Percentiles rank a stretch among this genome's conserved stretches.
These are phyloP conservation scores for Cassiopea andromeda DNA, from an alignment of 30 jellyfish, hydroid and myxozoan genomes.

Conservation along the genomic window DNA sequence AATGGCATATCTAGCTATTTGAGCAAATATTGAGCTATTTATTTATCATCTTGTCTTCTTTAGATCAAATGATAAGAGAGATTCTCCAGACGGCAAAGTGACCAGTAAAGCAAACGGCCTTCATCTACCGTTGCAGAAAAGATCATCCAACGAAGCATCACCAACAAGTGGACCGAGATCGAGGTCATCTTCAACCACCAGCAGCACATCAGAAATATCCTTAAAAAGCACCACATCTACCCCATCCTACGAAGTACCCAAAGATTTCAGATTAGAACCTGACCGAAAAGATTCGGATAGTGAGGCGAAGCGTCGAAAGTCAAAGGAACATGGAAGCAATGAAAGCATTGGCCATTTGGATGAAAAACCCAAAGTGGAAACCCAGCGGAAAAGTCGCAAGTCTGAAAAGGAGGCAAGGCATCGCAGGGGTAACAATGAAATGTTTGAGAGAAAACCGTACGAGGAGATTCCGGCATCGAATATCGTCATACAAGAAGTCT, in stretches of 20 bases:
- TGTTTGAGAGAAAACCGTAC: conserved; percentile 50
- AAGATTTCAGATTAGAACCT: conserved; percentile 43
- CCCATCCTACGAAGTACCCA: conserved; percentile 65
- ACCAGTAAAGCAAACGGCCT: conserved; percentile 46
- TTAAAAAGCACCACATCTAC: conserved; percentile 61
- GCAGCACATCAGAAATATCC: conserved; percentile 69
- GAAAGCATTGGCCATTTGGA: conserved; percentile 56
- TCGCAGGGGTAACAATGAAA: conserved; percentile 53
- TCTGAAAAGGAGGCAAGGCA: conserved; percentile 58
- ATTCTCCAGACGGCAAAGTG: conserved; percentile 33
- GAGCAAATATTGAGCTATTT: too few species aligned
- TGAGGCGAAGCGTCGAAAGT: conserved; percentile 25
- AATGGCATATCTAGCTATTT: too few species aligned
- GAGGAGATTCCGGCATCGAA: conserved; percentile 71
- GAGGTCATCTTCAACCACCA: conserved; percentile 74
- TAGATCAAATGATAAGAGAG: conserved; percentile 77
- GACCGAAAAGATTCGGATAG: conserved; percentile 28
- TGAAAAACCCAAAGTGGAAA: conserved; percentile 52
- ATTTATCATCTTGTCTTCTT: background rate
- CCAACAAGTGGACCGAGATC: conserved; percentile 50
- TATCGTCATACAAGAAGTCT: conserved; percentile 59
- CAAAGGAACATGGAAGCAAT: conserved; percentile 69
- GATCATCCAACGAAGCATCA: conserved; percentile 23
- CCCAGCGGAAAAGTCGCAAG: conserved; percentile 43
- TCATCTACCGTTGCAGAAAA: conserved; percentile 47